These are phyloP conservation scores for Anguilla obscura DNA, from an alignment of 2,797 vertebrate species.

Conservation along the genomic window DNA sequence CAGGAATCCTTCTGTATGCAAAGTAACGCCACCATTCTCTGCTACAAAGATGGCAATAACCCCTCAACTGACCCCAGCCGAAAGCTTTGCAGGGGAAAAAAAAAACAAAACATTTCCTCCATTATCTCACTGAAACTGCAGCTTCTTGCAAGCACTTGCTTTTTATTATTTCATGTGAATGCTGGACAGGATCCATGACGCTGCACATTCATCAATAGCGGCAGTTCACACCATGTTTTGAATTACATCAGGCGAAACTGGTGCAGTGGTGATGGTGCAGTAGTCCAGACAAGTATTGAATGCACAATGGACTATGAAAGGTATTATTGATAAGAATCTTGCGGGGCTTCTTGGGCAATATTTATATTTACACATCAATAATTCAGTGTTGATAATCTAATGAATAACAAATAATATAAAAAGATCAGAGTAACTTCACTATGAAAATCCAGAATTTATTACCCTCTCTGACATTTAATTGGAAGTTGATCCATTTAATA, in stretches of 20 bases:
- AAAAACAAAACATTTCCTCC: not conserved
- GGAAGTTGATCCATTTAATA: not conserved
- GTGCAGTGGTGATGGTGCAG: not conserved
- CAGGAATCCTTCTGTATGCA: not conserved
- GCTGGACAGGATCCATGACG: not conserved
- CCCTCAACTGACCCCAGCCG: not conserved
- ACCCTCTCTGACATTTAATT: conserved; percentile 2
- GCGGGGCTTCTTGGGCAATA: not conserved
- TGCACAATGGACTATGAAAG: not conserved
- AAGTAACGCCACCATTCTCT: not conserved
- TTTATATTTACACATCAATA: not conserved
- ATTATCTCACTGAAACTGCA: not conserved
- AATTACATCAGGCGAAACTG: not conserved
- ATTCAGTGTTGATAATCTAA: not conserved
- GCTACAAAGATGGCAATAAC: not conserved
- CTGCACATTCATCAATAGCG: not conserved
- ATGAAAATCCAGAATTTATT: not conserved
- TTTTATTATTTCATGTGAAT: not conserved
- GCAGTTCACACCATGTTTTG: not conserved
- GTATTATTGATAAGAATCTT: not conserved
- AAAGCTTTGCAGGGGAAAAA: not conserved
- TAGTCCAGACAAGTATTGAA: not conserved
- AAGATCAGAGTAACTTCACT: not conserved
- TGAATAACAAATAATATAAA: not conserved
- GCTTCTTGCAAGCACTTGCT: not conserved